Percentiles rank a stretch among this genome's conserved stretches.
These are phyloP conservation scores for Lepidothrix coronata DNA, from an alignment of 2,113 vertebrate genomes.

Conservation along the genomic window DNA sequence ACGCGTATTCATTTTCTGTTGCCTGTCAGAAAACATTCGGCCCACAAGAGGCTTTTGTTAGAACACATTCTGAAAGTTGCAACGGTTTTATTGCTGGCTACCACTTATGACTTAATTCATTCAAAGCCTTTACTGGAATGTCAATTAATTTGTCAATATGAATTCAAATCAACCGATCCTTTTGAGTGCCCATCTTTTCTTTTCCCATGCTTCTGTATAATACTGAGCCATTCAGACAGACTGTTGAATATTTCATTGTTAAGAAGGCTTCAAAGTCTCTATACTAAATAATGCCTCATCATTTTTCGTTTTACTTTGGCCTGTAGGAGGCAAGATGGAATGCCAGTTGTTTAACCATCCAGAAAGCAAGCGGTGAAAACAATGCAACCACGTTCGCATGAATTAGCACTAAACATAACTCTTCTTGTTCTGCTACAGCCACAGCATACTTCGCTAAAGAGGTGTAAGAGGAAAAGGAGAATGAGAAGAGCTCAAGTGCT, in stretches of 20 bases:
- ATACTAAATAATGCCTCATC: background rate
- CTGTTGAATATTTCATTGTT: constrained; percentile 18
- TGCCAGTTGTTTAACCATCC: constrained; percentile 50
- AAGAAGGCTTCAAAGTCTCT: constrained; percentile 22
- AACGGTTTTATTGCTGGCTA: constrained; percentile 17
- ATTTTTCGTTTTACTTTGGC: constrained; percentile 22
- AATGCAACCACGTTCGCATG: background rate
- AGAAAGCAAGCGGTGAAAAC: constrained; percentile 54
- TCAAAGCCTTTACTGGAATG: constrained; percentile 4
- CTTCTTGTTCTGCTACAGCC: constrained; percentile 8
- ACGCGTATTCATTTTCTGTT: constrained; percentile 7
- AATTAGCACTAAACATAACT: constrained; percentile 12
- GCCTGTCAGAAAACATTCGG: constrained; percentile 8
- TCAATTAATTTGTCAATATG: constrained; percentile 47
- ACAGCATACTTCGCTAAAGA: background rate
- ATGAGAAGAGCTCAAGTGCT: background rate
- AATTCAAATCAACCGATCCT: background rate
- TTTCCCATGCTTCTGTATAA: background rate
- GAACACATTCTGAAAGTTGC: constrained; percentile 10
- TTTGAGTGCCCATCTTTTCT: background rate
- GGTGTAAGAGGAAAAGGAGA: background rate
- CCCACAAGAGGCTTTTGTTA: constrained; percentile 50
- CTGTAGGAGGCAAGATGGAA: constrained; percentile 54
- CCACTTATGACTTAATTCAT: constrained; percentile 37
- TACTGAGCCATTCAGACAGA: background rate